Base-by-base conservation (phyloP, 2,888 invertebrate species). In the Anagyrus pseudococci region DNA sequence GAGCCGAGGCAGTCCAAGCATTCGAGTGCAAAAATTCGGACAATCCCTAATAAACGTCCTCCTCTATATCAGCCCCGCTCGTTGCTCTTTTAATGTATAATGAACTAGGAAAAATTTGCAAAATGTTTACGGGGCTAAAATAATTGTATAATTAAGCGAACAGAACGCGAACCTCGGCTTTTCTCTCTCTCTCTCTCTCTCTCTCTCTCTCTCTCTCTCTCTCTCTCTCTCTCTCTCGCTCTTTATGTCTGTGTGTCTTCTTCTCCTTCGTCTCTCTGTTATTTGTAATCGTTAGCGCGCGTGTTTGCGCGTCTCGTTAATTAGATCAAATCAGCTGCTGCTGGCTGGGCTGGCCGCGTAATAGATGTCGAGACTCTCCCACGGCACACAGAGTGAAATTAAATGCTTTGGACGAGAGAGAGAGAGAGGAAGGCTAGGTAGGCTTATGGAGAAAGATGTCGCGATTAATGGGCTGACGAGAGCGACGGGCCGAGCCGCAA, bases 281-380 rank as follows among this genome's bases (percentile, higher is more conserved):
- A 62, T 58, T 53, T 44, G 66, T 53, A 56, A 48, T 52, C 58
- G 52, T 66, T 62, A 62, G 56, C 46, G 20, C 46, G 55, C 54
- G 62, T 48, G 54, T 58, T 43, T 25, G 22, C 44, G 37, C 46
- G 19, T 43, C 37, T 59, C 48, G 56, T 40, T 66, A 62, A 62
- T 66, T 66, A 62, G 59, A 52, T 55, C 55, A 59, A 62, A 62
- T 66, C 62, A 62, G 66, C 58, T 50, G 2, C 8, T 17, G 15
- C 43, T 48, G n/a, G 17, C 44, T 41, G 46, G n/a, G n/a, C n/a
- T n/a, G 25, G 2, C 8, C 50, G 41, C 43, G 62, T 47, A 62
- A 58, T 53, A 53, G 23, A 4, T 20, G 25, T 47, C 50, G 49
- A 4, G 33, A 23, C 19, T 23, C 17, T 10, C 3, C n/a, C 15